Conservation (phyloP, 2,113 vertebrate genomes). For the Polyodon spathula region DNA sequence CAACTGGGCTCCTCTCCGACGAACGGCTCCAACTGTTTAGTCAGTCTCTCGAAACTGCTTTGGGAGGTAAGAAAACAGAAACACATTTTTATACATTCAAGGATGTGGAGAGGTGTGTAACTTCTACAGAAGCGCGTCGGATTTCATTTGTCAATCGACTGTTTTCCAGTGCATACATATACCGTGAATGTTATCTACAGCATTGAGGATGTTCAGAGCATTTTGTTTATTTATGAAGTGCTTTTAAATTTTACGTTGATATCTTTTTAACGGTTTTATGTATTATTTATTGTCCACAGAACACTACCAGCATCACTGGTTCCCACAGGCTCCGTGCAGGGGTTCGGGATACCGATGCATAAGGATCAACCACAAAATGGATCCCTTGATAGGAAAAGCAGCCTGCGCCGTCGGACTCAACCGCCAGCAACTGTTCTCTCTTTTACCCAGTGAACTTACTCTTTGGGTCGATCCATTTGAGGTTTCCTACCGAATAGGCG, state of each 20-base stretch:
- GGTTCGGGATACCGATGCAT: slow-evolving; percentile 65
- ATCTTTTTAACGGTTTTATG: slow-evolving; percentile 16
- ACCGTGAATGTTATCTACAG: no score
- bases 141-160: no score
- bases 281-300: slow-evolving; percentile 42
- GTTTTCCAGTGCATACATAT: no score
- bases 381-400: slow-evolving; percentile 58
- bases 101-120: no score
- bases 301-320: slow-evolving; percentile 63
- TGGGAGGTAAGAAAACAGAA: slow-evolving; percentile 32
- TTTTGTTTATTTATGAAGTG: neutral
- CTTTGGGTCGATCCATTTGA: slow-evolving; percentile 66
- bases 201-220: no score
- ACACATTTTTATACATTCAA: no score
- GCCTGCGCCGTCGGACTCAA: slow-evolving; percentile 53
- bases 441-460: slow-evolving; percentile 60
- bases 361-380: slow-evolving; percentile 66
- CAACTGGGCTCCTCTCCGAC: slow-evolving; percentile 44
- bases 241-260: neutral
- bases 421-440: slow-evolving; percentile 53
- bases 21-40: slow-evolving; percentile 51
- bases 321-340: slow-evolving; percentile 52
- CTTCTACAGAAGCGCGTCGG: no score
- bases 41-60: slow-evolving; percentile 49
- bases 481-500: slow-evolving; percentile 64